Base-by-base conservation (phyloP, 1,140 invertebrate species). In the Drosophila lini region DNA sequence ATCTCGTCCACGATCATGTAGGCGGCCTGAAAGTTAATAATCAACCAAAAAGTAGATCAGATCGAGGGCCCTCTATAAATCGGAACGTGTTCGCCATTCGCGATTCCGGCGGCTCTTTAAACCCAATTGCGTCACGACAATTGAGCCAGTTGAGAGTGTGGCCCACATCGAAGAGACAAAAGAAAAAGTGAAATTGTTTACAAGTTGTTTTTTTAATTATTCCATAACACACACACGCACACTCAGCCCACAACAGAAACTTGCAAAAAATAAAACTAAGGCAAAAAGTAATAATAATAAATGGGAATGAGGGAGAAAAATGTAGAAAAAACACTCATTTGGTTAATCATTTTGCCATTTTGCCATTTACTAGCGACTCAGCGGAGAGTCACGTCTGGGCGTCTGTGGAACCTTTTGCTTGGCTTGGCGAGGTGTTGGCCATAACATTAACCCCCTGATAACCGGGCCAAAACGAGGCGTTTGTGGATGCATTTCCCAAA, bases 1-100 rank as follows among this genome's bases (percentile, higher is more conserved):
- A 97, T 97, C 92, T 97, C 96, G 82, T 97, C 97, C 1, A 97
- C 97, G 63, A 97, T 97, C 96, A 97, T 97, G 92, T 97, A 97
- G 36, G 95, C 96, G 13, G 97, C 97, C 96, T 97, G 89, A 28
- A 93, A 93, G 42, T 44, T 36, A 22, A 22, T 40, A 41, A 58
- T 44, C 68, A 63, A 73, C 65, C 5, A 28, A 67, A 65, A 69
- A 64, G 76, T 81, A 45, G 55, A 74, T 74, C 55, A 82, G 48
- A 74, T 74, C 53, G 67, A 74, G 80, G 64, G 77, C 40, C 60
- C 31, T 60, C 57, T 34, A 52, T 25, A 36, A 34, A 53, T 42
- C 58, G 63, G 50, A 55, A 88, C 84, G 80, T 88, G 84, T 55
- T 80, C 48, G 73, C 58, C 76, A 83, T 80, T 80, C 50, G 45